Percentiles rank a stretch among this genome's conserved stretches.
phyloP scores from a whole-genome alignment of 2,113 vertebrate genomes.

The Gavia stellata region DNA sequence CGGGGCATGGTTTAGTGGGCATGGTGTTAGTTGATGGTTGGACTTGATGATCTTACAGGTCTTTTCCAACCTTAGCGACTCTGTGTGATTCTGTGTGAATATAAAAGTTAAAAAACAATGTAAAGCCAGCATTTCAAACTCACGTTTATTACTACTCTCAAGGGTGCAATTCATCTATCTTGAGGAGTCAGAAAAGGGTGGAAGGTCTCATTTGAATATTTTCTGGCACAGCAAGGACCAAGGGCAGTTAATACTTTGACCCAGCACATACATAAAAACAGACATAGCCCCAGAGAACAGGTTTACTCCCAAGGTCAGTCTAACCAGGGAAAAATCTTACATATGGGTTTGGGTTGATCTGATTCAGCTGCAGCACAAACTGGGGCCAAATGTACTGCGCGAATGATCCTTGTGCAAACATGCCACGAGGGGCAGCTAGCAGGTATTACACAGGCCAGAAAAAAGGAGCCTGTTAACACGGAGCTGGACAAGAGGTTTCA shows the following conservation, averaged over 20 bases:
- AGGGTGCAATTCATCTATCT: neutral
- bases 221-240: neutral
- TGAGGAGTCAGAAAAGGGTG: neutral
- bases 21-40: too few relatives aligned
- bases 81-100: too few relatives aligned
- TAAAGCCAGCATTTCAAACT: neutral
- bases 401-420: neutral
- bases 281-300: neutral
- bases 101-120: neutral
- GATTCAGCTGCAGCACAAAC: neutral
- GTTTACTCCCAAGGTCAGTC: neutral
- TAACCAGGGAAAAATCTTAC: neutral
- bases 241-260: neutral
- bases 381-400: neutral
- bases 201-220: neutral
- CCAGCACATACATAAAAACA: neutral
- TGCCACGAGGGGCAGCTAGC: fast-evolving
- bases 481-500: neutral
- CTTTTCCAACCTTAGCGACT: too few relatives aligned
- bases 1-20: too few relatives aligned
- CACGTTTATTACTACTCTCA: neutral
- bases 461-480: neutral
- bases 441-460: neutral
- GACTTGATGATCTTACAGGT: too few relatives aligned
- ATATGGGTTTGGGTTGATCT: neutral